phyloP scores from a whole-genome alignment of 2,797 vertebrate genomes.

The Hemibagrus guttatus region DNA sequence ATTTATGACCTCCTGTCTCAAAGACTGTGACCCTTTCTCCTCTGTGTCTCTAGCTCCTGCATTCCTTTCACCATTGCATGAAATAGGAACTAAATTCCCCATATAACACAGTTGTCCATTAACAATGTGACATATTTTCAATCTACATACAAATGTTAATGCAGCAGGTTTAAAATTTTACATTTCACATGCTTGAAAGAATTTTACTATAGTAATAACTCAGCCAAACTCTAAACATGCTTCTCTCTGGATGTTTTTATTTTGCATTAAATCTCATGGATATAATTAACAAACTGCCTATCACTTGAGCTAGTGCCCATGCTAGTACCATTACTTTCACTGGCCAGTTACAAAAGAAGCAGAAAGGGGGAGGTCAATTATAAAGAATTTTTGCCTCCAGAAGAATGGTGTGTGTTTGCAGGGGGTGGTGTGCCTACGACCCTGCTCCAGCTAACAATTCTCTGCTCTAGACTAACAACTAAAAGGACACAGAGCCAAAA shows the following conservation, averaged over 20 bases:
- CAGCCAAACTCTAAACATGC: neutral
- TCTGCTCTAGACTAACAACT: conserved; percentile 45
- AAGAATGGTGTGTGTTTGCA: conserved; percentile 29
- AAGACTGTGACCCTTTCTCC: conserved; percentile 46
- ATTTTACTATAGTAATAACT: neutral
- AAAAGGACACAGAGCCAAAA: conserved; percentile 35
- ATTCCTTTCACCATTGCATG: conserved; percentile 39
- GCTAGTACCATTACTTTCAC: conserved; percentile 53
- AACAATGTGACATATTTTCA: neutral
- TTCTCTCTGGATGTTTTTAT: neutral
- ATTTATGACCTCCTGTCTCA: conserved; percentile 55
- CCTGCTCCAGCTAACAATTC: conserved; percentile 14
- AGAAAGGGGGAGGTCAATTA: conserved; percentile 23
- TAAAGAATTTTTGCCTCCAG: conserved; percentile 44
- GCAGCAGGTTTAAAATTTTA: neutral
- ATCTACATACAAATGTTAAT: neutral
- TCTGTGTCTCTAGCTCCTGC: conserved; percentile 55
- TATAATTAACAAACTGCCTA: neutral
- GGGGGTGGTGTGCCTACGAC: conserved; percentile 44
- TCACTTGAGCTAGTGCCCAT: neutral
- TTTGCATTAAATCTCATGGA: neutral
- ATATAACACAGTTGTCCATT: conserved; percentile 29
- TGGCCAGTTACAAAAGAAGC: conserved; percentile 38
- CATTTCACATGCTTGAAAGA: neutral
- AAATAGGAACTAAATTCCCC: conserved; percentile 33